A percentile compares a stretch with the other conserved stretches of the same genome.
phyloP scores from a whole-genome alignment of 1,140 invertebrate species.

The Littorina saxatilis region DNA sequence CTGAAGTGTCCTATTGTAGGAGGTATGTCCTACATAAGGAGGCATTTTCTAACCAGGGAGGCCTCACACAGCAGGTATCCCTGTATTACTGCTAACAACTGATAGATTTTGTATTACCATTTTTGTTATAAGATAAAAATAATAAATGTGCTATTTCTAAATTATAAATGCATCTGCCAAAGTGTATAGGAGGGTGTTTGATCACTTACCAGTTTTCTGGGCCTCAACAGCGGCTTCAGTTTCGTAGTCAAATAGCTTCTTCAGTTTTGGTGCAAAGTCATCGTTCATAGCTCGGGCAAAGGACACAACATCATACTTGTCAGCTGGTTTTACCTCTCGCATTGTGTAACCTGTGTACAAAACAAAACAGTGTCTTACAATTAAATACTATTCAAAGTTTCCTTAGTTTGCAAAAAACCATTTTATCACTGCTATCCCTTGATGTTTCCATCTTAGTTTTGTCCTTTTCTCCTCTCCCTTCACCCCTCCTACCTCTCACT shows the following conservation, averaged over 20 bases:
- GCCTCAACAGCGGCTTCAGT: conserved; percentile 73
- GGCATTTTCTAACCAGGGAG: too few relatives aligned
- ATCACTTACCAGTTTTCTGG: conserved; percentile 71
- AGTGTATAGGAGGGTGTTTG: too few relatives aligned
- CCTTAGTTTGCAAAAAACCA: background rate
- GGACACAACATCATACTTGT: conserved; percentile 75
- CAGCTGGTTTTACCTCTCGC: conserved; percentile 71
- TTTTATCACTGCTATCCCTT: background rate
- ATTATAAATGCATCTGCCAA: too few relatives aligned
- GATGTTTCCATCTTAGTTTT: background rate
- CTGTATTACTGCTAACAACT: too few relatives aligned
- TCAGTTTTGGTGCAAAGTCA: conserved; percentile 74
- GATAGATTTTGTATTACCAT: too few relatives aligned
- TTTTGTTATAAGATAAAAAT: too few relatives aligned
- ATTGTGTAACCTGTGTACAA: conserved; percentile 70
- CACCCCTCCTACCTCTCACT: background rate
- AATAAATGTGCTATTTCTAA: too few relatives aligned
- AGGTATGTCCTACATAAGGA: too few relatives aligned
- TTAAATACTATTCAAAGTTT: background rate
- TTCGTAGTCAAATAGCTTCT: conserved; percentile 75
- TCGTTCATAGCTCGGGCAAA: conserved; percentile 76
- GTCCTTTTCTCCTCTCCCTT: background rate
- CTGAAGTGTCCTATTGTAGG: too few relatives aligned
- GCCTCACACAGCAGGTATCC: too few relatives aligned
- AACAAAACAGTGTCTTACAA: background rate